Conservation (phyloP, 1,140 invertebrate genomes). For the Drosophila burlai region DNA sequence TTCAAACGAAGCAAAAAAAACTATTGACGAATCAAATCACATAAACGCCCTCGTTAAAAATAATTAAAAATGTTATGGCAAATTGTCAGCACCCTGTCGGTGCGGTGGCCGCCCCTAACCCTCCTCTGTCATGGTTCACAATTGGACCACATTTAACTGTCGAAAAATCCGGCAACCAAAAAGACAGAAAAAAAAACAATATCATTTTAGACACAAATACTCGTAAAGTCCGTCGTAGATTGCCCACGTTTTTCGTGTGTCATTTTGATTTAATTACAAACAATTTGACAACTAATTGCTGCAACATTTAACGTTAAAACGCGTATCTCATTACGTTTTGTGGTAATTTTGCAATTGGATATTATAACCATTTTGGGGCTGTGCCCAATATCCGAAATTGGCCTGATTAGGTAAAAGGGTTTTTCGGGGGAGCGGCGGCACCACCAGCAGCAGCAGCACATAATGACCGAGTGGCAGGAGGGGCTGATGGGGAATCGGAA, state of each 20-base stretch:
- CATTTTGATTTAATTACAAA: constrained; percentile 84
- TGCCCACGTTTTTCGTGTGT: constrained; percentile 59
- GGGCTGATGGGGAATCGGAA: constrained; percentile 7
- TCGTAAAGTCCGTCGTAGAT: constrained; percentile 26
- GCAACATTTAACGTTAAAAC: constrained; percentile 75
- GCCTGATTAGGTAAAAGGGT: constrained; percentile 16
- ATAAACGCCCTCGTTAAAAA: constrained; percentile 82
- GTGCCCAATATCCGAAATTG: constrained; percentile 59
- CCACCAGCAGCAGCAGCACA: neutral
- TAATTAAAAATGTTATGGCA: constrained; percentile 83
- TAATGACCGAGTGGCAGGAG: neutral
- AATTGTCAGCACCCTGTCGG: constrained; percentile 76
- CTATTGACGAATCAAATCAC: constrained; percentile 57
- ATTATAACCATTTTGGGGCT: constrained; percentile 53
- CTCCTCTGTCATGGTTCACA: constrained; percentile 60
- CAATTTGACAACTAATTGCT: constrained; percentile 84
- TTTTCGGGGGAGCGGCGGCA: neutral
- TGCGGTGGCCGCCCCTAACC: constrained; percentile 5
- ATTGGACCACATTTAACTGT: constrained; percentile 76
- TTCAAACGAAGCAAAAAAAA: constrained; percentile 7
- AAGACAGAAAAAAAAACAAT: constrained; percentile 42
- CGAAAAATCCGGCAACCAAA: constrained; percentile 25
- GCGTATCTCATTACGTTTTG: constrained; percentile 80
- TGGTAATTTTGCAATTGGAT: constrained; percentile 76
- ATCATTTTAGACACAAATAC: constrained; percentile 77